A percentile compares a stretch with the other conserved stretches of the same genome.
Conservation (phyloP, 2,113 vertebrate species). For the Turnix velox region DNA sequence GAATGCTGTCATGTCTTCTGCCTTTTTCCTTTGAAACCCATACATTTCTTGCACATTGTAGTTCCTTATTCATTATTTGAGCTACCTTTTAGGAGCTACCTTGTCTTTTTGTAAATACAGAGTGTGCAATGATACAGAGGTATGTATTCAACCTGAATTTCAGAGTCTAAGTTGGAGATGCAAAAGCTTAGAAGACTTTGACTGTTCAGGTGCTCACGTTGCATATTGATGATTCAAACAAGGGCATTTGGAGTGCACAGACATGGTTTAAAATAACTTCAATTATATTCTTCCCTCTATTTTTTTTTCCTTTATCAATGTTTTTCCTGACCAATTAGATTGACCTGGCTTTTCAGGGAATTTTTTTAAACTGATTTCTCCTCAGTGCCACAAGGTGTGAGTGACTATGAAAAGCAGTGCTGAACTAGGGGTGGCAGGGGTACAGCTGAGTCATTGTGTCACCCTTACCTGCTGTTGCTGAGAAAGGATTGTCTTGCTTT, state of each 20-base stretch:
- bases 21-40: background rate
- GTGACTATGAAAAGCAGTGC: background rate
- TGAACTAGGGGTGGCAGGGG: background rate
- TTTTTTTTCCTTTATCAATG: background rate
- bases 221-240: background rate
- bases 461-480: background rate
- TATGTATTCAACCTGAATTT: background rate
- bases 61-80: background rate
- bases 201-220: background rate
- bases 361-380: background rate
- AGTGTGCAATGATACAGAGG: background rate
- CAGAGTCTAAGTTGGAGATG: background rate
- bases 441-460: background rate
- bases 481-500: background rate
- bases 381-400: background rate
- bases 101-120: background rate
- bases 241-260: background rate
- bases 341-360: background rate
- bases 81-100: background rate
- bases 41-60: background rate
- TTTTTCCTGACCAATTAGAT: background rate
- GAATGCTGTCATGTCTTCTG: background rate
- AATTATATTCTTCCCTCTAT: background rate
- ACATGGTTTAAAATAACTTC: background rate
- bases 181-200: background rate